phyloP scores from a whole-genome alignment of 2,113 vertebrate species.

The Pollimyrus isidori region DNA sequence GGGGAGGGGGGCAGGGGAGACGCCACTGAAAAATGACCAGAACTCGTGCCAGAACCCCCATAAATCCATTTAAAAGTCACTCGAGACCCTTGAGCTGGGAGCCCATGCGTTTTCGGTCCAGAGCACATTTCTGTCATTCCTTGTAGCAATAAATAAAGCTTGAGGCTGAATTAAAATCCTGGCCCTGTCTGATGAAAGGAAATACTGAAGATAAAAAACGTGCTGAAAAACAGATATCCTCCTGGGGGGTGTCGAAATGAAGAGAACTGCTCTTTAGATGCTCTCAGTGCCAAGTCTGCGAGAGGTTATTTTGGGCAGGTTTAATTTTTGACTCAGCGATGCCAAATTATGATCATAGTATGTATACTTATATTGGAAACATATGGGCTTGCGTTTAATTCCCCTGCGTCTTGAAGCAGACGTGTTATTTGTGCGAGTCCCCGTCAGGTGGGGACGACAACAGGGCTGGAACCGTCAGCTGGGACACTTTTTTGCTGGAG shows the following conservation, averaged over 20 bases:
- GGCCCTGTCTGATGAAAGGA: slow-evolving; percentile 51
- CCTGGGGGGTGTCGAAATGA: slow-evolving; percentile 42
- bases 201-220: slow-evolving; percentile 38
- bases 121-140: slow-evolving; percentile 24
- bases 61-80: slow-evolving; percentile 31
- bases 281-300: slow-evolving; percentile 45
- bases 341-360: slow-evolving; percentile 51
- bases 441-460: not conserved
- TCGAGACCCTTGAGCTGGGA: slow-evolving; percentile 40
- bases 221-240: slow-evolving; percentile 48
- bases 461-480: not conserved
- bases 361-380: slow-evolving; percentile 49
- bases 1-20: slow-evolving; percentile 12
- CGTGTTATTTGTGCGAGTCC: slow-evolving; percentile 6
- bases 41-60: slow-evolving; percentile 4
- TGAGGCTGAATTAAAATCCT: slow-evolving; percentile 30
- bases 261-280: slow-evolving; percentile 37
- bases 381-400: slow-evolving; percentile 40
- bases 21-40: not conserved
- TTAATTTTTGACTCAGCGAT: slow-evolving; percentile 44
- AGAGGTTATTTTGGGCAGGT: slow-evolving; percentile 50
- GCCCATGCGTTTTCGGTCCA: slow-evolving; percentile 41
- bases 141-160: slow-evolving; percentile 48
- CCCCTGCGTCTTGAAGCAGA: not conserved
- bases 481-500: not conserved